phyloP scores from a whole-genome alignment of 2,888 invertebrate species.

The Panzeria rudis region DNA sequence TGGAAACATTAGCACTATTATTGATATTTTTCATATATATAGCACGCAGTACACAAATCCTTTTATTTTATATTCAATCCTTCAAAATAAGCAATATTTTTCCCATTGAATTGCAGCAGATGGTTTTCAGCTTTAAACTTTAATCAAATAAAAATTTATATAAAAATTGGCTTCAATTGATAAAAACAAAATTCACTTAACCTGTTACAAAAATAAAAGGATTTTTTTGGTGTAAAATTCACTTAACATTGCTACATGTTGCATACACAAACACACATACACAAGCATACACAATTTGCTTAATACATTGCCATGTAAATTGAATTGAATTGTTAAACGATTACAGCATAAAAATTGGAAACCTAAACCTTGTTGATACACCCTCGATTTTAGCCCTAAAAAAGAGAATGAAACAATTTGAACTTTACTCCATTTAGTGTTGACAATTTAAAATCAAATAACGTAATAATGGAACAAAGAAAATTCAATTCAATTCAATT shows the following conservation, averaged over 20 bases:
- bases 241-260: conserved; percentile 29
- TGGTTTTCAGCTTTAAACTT: conserved; percentile 1
- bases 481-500: conserved; percentile 29
- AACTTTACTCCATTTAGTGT: conserved; percentile 21
- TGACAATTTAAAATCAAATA: conserved; percentile 42
- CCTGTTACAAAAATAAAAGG: conserved; percentile 35
- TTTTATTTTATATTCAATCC: neutral
- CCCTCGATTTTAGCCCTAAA: neutral
- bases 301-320: conserved; percentile 25
- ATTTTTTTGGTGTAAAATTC: conserved; percentile 48
- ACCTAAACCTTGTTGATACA: conserved; percentile 24
- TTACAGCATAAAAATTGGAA: conserved; percentile 34
- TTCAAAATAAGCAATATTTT: neutral
- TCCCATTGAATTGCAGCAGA: neutral
- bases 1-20: neutral
- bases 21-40: no score
- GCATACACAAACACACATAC: neutral
- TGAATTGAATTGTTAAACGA: conserved; percentile 55
- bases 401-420: neutral
- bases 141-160: conserved; percentile 24
- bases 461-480: conserved; percentile 18
- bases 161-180: conserved; percentile 47
- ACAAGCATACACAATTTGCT: neutral
- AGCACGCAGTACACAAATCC: no score
- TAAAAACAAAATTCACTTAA: conserved; percentile 59